Base-by-base conservation (phyloP, 2,797 vertebrate species). In the Florisuga fusca region DNA sequence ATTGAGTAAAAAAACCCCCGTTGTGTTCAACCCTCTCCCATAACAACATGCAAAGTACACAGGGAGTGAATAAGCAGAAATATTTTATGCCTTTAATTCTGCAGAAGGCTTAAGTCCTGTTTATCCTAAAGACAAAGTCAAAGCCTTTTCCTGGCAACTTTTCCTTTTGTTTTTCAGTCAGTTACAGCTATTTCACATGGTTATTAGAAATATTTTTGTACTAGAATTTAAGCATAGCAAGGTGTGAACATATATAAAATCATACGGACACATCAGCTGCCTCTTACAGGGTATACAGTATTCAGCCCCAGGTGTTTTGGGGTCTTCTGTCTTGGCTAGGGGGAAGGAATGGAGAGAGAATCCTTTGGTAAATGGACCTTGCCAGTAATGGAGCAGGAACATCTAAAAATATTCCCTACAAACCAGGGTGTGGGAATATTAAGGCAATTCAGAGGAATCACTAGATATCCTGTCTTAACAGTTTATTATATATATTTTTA, bases 161-260 rank as follows among this genome's bases (percentile, higher is more conserved):
- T 95, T 95, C 66, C 76, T 95, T 75, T 94, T 94, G 85, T 97
- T 97, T 96, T 96, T 91, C 88, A 84, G 78, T 92, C 86, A 92
- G 89, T 94, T 96, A 89, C 93, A 97, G 58, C 38, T 76, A 75
- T 81, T 93, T 81, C 62, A 92, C 88, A 66, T 95, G 93, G 93
- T 97, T 97, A 94, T 96, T 97, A 94, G 95, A 92, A 97, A 93
- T 82, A 93, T 92, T 96, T 96, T 97, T 97, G 69, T 97, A 41
- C 85, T 94, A 84, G 62, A 95, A 93, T 94, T 97, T 91, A 96
- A 91, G 84, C 91, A 69, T 83, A 84, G 66, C 94, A 86, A 96
- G 77, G 77, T 26, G 15, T 95, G 91, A 97, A 90, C 73, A 48
- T 91, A 67, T 26, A 69, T 72, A 84, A 94, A 96, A 89, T 85